Conservation (phyloP, 2,888 invertebrate species). For the Hemithea aestivaria region DNA sequence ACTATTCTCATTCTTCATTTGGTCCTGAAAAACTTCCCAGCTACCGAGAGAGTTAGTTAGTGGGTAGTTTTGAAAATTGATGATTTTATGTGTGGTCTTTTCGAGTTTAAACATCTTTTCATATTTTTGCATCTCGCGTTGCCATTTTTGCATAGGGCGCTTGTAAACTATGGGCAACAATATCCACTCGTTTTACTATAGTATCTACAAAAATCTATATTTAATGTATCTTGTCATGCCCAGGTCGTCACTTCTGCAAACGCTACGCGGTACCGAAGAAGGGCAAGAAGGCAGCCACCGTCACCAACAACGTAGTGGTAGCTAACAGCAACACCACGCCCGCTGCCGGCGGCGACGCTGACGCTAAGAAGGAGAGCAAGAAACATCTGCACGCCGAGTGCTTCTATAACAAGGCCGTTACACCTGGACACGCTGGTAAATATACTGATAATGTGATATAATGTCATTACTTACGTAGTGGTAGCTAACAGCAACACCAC, state of each 20-base stretch:
- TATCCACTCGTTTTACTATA: too few species aligned
- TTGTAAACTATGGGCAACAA: too few species aligned
- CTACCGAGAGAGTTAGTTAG: too few species aligned
- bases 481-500: constrained; percentile 21
- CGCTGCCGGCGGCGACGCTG: constrained; percentile 46
- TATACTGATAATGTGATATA: too few species aligned
- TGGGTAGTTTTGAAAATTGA: too few species aligned
- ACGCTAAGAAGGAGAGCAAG: constrained; percentile 57
- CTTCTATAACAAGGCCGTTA: constrained; percentile 59
- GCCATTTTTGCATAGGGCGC: too few species aligned
- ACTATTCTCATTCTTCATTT: too few species aligned
- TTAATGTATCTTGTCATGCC: constrained; percentile 1
- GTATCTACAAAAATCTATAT: too few species aligned
- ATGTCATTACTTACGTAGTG: constrained; percentile 25
- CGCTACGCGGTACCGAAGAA: constrained; percentile 52
- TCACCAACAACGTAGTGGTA: constrained; percentile 26
- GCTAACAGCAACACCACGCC: constrained; percentile 19
- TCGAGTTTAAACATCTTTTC: too few species aligned
- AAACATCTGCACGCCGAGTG: constrained; percentile 61
- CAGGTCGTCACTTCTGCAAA: constrained; percentile 73
- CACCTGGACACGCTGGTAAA: constrained; percentile 67
- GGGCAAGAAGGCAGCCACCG: constrained; percentile 39
- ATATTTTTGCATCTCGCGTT: too few species aligned
- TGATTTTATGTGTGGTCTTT: too few species aligned
- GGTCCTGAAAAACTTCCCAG: too few species aligned